Conservation (phyloP, 1,140 invertebrate species). For the Psilanteris sp. region DNA sequence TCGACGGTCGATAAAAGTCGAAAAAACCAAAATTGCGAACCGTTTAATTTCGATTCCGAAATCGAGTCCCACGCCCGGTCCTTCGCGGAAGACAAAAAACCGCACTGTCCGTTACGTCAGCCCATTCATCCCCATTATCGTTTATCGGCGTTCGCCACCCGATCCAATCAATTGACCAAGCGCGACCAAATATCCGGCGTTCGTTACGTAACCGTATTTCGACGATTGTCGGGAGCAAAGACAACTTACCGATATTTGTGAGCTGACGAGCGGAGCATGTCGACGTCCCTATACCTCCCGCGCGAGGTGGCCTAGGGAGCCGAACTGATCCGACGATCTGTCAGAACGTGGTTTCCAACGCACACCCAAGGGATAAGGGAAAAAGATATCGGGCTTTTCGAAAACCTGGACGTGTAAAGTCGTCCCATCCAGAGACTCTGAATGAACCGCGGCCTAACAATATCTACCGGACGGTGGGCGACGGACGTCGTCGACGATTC, state of each 20-base stretch:
- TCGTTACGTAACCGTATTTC: no score
- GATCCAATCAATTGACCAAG: no score
- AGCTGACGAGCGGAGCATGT: conserved; percentile 73
- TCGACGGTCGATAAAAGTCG: no score
- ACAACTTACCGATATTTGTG: conserved; percentile 74
- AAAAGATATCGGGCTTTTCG: conserved; percentile 15
- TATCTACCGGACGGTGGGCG: conserved; percentile 53
- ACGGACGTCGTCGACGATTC: conserved; percentile 77
- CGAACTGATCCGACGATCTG: conserved; percentile 23
- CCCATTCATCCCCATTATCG: no score
- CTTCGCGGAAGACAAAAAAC: no score
- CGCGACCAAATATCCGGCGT: no score
- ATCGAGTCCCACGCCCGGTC: no score
- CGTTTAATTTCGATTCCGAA: no score
- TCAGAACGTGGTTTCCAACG: conserved; percentile 4
- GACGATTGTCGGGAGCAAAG: conserved; percentile 31
- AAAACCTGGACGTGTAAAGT: conserved; percentile 64
- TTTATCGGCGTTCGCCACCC: no score
- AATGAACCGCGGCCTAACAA: conserved; percentile 70
- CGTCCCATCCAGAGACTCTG: conserved; percentile 78
- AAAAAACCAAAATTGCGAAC: no score
- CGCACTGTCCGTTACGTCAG: no score
- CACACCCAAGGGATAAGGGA: conserved; percentile 51
- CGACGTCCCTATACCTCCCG: conserved; percentile 73
- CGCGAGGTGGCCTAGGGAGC: conserved; percentile 66